Base-by-base conservation (phyloP, 2,113 vertebrate species). In the Aspiorhynchus laticeps region DNA sequence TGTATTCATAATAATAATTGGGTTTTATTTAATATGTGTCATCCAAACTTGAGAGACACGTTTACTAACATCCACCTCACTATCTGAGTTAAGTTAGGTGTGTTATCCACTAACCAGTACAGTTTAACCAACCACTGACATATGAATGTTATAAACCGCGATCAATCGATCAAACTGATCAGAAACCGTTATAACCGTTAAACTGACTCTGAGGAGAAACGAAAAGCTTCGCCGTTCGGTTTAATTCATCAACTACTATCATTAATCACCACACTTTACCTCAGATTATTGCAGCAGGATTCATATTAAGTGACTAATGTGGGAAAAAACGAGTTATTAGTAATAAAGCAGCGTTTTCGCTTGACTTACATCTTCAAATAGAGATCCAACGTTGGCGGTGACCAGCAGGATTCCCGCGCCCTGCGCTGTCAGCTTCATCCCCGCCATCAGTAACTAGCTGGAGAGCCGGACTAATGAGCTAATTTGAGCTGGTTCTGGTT, bases 341-440 rank as follows among this genome's bases (percentile, higher is more conserved):
- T 78, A 77, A 77, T 7, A 48, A 77, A 77, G 14, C 36, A 41
- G 73, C 73, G 63, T 65, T 65, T 65, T 65, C 77, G 85, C 87
- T 56, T 28, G 61, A 95, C 94, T 98, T 93, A 98, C 97, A 93
- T 98, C 97, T 93, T 98, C 97, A 91, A 98, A 98, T 88, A 98
- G 93, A 17, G 97, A 98, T 86, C 97, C 97, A 65, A 98, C 97
- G 95, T 98, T 98, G 94, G 97, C 97, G 63, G 97, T 98, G 56
- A 97, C 96, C 88, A 98, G 95, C 94, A 98, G 93, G 91, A 98
- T 94, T 89, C 96, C 96, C 80, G 96, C 93, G 92, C 95, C 96
- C 33, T 94, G 94, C 84, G 94, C 93, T 90, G 93, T 91, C 93
- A 93, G 93, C 94, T 95, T 96, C n/a, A n/a, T n/a, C 92, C 92